Percentiles rank a stretch among this genome's conserved stretches.
Conservation (phyloP, 2,797 vertebrate species). For the Hypotaenidia okinawae region DNA sequence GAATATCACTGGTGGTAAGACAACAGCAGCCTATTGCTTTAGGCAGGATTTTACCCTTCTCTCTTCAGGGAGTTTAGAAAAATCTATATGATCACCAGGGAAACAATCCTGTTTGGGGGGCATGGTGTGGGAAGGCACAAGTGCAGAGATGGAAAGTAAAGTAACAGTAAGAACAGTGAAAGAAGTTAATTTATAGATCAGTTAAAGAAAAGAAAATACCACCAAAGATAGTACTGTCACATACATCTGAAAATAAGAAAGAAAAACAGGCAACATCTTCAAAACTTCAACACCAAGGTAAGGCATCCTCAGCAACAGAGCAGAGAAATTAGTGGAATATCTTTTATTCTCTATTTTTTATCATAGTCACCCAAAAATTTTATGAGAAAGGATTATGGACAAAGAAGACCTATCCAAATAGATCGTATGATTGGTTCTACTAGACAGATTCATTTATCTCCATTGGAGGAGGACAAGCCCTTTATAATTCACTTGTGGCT, state of each 20-base stretch:
- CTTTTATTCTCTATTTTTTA: not conserved
- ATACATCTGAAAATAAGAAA: not conserved
- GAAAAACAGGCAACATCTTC: not conserved
- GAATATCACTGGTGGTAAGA: not conserved
- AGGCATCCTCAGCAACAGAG: not conserved
- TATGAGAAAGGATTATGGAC: not conserved
- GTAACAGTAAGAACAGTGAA: not conserved
- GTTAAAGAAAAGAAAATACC: not conserved
- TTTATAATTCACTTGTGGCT: conserved; percentile 58
- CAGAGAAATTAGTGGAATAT: not conserved
- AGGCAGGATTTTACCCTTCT: accelerated
- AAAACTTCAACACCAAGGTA: not conserved
- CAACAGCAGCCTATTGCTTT: not conserved
- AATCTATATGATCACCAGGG: not conserved
- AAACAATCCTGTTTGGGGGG: not conserved
- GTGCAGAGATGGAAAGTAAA: not conserved
- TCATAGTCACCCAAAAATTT: not conserved
- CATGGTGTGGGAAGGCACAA: not conserved
- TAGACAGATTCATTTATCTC: conserved; percentile 27
- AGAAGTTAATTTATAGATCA: not conserved
- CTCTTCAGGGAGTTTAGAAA: not conserved
- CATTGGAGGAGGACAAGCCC: conserved; percentile 7
- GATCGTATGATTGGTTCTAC: not conserved
- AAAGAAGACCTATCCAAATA: not conserved
- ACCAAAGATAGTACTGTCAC: not conserved